Evolutionary conservation across 2,888 invertebrate genomes (phyloP).

Genomic region (Caenorhabditis sp.): DNA sequence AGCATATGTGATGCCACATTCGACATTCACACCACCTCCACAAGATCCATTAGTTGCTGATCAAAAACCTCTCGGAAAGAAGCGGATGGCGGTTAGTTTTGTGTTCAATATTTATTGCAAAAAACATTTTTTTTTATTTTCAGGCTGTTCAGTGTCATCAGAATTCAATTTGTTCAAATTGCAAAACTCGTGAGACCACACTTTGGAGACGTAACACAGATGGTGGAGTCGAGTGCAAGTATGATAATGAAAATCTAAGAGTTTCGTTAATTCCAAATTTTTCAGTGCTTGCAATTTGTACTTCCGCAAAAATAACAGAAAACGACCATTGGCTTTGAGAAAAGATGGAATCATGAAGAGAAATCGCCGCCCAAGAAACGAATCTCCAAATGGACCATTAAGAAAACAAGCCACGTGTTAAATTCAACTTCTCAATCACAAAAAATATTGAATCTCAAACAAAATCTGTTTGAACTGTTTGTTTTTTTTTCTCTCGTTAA

Average conservation of each 20-base stretch:
- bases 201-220: slow-evolving; percentile 54
- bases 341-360: slow-evolving; percentile 56
- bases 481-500: not conserved
- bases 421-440: not conserved
- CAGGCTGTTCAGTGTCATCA: slow-evolving; percentile 61
- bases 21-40: slow-evolving; percentile 51
- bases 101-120: not conserved
- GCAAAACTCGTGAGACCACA: slow-evolving; percentile 57
- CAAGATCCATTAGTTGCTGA: slow-evolving; percentile 53
- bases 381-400: slow-evolving; percentile 31
- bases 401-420: not conserved
- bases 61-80: slow-evolving; percentile 42
- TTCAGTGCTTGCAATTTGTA: slow-evolving; percentile 57
- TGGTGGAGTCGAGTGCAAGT: slow-evolving; percentile 59
- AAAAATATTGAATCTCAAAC: not conserved
- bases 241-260: slow-evolving; percentile 13
- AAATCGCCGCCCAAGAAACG: slow-evolving; percentile 53
- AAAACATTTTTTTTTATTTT: slow-evolving; percentile 3
- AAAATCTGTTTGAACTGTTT: not conserved
- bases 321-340: slow-evolving; percentile 46
- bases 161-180: slow-evolving; percentile 58
- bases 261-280: not conserved
- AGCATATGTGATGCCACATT: slow-evolving; percentile 24
- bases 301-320: slow-evolving; percentile 53
- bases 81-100: slow-evolving; percentile 45